Evolutionary conservation across 2,888 invertebrate genomes (phyloP).

Genomic region (Drosophila flavopinicola): DNA sequence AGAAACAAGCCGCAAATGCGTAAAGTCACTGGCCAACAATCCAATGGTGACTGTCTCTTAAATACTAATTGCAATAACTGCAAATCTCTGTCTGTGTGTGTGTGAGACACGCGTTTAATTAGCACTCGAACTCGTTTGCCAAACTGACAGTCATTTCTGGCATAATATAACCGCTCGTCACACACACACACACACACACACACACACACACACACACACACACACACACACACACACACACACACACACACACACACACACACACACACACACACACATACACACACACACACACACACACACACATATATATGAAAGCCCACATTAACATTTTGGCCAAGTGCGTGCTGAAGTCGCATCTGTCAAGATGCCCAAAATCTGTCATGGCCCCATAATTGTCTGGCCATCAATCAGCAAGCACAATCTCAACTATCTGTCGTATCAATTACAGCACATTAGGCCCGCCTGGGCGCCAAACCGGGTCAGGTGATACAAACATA

Average conservation of each 20-base stretch:
- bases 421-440: slow-evolving; percentile 13
- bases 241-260: not conserved
- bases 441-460: slow-evolving; percentile 39
- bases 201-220: not conserved
- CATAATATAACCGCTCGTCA: slow-evolving; percentile 2
- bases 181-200: not conserved
- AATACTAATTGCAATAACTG: slow-evolving; percentile 24
- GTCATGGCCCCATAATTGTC: slow-evolving; percentile 29
- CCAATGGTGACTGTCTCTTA: slow-evolving; percentile 4
- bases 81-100: not conserved
- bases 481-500: not conserved
- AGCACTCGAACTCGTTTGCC: slow-evolving; percentile 3
- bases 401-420: slow-evolving; percentile 32
- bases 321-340: too few relatives aligned
- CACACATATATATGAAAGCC: too few relatives aligned
- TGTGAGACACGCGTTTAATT: slow-evolving; percentile 9
- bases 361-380: slow-evolving; percentile 20
- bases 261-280: not conserved
- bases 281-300: not conserved
- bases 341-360: slow-evolving; percentile 1
- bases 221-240: not conserved
- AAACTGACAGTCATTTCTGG: slow-evolving; percentile 2
- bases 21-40: not conserved
- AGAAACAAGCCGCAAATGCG: slow-evolving; percentile 5
- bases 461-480: not conserved